These are phyloP conservation scores for Procambarus virginalis DNA, from an alignment of 1,140 invertebrate species.

Conservation along the genomic window DNA sequence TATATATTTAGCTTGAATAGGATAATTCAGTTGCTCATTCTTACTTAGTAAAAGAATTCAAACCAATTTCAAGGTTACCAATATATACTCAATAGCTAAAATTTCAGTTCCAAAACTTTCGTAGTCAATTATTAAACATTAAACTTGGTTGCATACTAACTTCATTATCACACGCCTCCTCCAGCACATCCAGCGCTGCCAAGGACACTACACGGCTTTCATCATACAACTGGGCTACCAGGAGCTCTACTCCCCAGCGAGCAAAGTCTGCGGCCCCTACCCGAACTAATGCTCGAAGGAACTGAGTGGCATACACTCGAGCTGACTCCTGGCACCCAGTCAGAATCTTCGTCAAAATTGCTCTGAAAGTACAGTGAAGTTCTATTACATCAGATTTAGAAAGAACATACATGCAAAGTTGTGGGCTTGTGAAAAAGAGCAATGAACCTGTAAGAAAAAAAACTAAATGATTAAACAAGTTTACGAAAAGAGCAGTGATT, in stretches of 20 bases:
- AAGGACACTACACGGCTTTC: slow-evolving; percentile 83
- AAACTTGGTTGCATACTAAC: slow-evolving; percentile 73
- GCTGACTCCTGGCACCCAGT: slow-evolving; percentile 82
- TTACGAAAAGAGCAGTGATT: too few species aligned
- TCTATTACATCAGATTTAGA: not conserved
- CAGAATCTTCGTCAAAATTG: slow-evolving; percentile 82
- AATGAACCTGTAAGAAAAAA: not conserved
- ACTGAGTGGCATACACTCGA: slow-evolving; percentile 91
- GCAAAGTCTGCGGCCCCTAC: slow-evolving; percentile 80
- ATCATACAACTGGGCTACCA: slow-evolving; percentile 89
- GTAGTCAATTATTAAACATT: not conserved
- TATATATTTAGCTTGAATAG: too few species aligned
- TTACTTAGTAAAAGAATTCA: too few species aligned
- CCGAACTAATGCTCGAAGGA: slow-evolving; percentile 88
- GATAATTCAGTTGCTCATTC: too few species aligned
- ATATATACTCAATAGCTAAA: too few species aligned
- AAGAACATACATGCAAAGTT: too few species aligned
- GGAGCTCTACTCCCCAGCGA: slow-evolving; percentile 87
- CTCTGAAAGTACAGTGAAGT: slow-evolving; percentile 68
- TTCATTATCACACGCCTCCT: slow-evolving; percentile 92
- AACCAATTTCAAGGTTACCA: too few species aligned
- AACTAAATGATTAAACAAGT: not conserved
- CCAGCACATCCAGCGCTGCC: slow-evolving; percentile 87
- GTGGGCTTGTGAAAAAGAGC: not conserved
- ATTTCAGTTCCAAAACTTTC: too few species aligned